Base-by-base conservation (phyloP, 1,140 invertebrate genomes). In the Tenebrio molitor region DNA sequence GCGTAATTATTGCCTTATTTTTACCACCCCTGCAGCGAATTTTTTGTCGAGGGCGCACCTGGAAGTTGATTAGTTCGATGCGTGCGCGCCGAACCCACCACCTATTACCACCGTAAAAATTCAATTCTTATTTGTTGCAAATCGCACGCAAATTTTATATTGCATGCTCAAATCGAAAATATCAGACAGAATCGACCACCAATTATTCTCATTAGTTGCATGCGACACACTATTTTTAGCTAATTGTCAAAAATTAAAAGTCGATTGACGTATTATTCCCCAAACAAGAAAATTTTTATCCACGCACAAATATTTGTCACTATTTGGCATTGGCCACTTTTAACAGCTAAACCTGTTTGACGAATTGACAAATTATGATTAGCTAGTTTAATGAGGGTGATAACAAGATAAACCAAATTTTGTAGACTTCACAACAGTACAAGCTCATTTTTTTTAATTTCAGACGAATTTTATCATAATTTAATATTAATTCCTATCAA, bases 21-120 rank as follows among this genome's bases (percentile, higher is more conserved):
- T 58, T 58, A 29, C 50, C 50, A 58, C 50, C 50, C 50, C 50
- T 58, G 23, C 23, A 58, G 50, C 50, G 50, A 58, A 33, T 58
- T 58, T 58, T 58, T 58, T 58, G 21, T 25, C 36, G 6, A 12
- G 21, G 23, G 50, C 23, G 50, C 50, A 58, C 50, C 50, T 58
- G 50, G 50, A 58, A 14, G n/a, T 58, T 14, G 46, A 53, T 53
- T 39, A 39, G 7, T 33, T 46, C 15, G 6, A 50, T 58, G 50
- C 50, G 50, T 58, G 50, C 23, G 36, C 36, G 36, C 36, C 36
- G 5, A 12, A 39, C 36, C 25, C 3, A 39, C 29, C 29, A 33
- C 29, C 29, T 7, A 12, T 39, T 29, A 2, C 36, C 5, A 39
- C 5, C 36, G 5, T 39, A 39, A 39, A 39, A 39, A n/a, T n/a